Evolutionary conservation across 2,797 vertebrate species (phyloP), one percentile per base, ranked within the genome.

Genomic region (Nyctalus aviator): DNA sequence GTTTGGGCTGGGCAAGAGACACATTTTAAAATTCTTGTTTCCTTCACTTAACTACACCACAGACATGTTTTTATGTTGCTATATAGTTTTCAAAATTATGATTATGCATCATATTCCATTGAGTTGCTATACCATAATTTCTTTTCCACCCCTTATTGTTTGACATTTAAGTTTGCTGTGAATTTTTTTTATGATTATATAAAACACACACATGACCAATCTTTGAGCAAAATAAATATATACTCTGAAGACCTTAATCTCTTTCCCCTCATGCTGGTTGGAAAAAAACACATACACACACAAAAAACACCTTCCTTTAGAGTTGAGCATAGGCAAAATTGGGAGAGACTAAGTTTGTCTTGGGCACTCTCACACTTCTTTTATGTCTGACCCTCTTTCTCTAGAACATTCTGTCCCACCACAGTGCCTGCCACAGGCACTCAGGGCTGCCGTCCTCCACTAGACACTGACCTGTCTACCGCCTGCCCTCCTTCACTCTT

Each of bases 81-180:
- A 68, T 27, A 30, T 25, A 48, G 71, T 92, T 90, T 88, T 96
- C 50, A 85, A 94, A 96, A 75, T 85, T 92, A 73, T 94, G 78
- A 88, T 95, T 96, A 90, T n/a, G n/a, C 46, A 48, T 90, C 46
- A 37, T 90, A 88, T 79, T 94, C 84, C 93, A 88, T 32, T 41
- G 64, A 88, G 79, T 92, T 41, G 27, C 78, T 91, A 62, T 94
- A 78, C 59, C 71, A 77, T 84, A 86, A 95, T 96, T 95, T 96
- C 86, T 93, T 88, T 96, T 77, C 57, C 84, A 93, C 41, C 66
- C 53, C 10, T 59, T 94, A 78, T 96, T 95, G 84, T 91, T 95
- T 85, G 50, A 57, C 48, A 87, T 93, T 90, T 64, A 93, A 94
- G 30, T 88, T 94, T 85, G 72, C 79, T 90, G 62, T 66, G 85